A percentile compares a stretch with the other conserved stretches of the same genome.
These are phyloP conservation scores for Vicugna pacos DNA, from an alignment of 2,113 vertebrate species.

Conservation along the genomic window DNA sequence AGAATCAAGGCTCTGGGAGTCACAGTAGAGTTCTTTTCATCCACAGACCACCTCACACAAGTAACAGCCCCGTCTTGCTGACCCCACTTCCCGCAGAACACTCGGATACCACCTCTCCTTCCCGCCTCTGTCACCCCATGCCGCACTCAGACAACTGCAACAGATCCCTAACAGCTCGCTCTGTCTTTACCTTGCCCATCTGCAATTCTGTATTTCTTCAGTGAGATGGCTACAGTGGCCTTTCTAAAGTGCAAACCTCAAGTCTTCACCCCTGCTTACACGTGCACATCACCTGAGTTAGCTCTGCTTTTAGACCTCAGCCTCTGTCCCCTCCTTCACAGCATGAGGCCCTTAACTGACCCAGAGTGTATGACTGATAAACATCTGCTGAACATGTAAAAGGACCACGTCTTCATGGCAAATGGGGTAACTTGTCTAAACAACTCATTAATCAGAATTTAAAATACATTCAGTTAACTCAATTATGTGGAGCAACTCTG, in stretches of 20 bases:
- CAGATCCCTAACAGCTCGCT: rapidly evolving
- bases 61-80: too few relatives aligned
- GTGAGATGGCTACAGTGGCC: not conserved
- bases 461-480: not conserved
- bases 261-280: not conserved
- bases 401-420: not conserved
- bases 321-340: not conserved
- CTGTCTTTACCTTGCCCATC: not conserved
- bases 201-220: not conserved
- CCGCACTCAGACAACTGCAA: not conserved
- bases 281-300: too few relatives aligned
- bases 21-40: too few relatives aligned
- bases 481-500: not conserved
- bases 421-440: not conserved
- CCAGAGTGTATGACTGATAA: not conserved
- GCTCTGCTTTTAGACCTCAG: not conserved
- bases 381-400: not conserved
- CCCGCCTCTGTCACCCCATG: too few relatives aligned
- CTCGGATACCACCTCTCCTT: too few relatives aligned
- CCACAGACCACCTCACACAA: too few relatives aligned
- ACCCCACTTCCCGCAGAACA: too few relatives aligned
- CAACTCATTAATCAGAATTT: not conserved
- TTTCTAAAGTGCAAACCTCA: not conserved
- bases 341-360: not conserved
- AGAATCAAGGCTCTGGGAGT: too few relatives aligned